phyloP scores from a whole-genome alignment of 2,888 invertebrate genomes.

The Ectemnius lituratus region DNA sequence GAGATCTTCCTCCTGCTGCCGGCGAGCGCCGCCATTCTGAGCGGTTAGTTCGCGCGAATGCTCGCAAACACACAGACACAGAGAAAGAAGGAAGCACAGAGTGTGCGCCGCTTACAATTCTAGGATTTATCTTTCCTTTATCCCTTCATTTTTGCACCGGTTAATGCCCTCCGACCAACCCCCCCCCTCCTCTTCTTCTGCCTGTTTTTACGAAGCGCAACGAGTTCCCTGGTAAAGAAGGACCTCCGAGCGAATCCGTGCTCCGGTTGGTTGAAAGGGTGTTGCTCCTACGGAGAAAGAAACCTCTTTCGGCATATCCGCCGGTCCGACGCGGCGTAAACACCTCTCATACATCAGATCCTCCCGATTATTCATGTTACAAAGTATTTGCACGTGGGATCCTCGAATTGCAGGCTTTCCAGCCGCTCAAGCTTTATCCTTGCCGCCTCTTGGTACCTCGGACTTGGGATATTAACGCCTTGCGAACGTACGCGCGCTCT shows the following conservation, averaged over 20 bases:
- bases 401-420: too few species aligned
- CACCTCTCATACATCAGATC: too few species aligned
- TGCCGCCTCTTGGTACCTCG: too few species aligned
- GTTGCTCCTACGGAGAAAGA: neutral
- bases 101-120: constrained; percentile 46
- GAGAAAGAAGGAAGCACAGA: neutral
- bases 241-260: too few species aligned
- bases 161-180: constrained; percentile 19
- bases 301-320: too few species aligned
- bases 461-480: too few species aligned
- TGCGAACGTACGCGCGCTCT: too few species aligned
- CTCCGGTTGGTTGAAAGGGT: neutral
- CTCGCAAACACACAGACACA: constrained; percentile 1
- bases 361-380: too few species aligned
- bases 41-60: constrained; percentile 29
- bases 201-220: constrained; percentile 13
- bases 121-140: constrained; percentile 55
- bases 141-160: constrained; percentile 39
- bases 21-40: constrained; percentile 5
- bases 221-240: too few species aligned
- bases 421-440: too few species aligned
- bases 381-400: too few species aligned
- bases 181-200: constrained; percentile 1
- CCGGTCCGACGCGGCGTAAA: too few species aligned
- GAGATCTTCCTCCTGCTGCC: constrained; percentile 28